Evolutionary conservation across 2,888 invertebrate species (phyloP), one percentile per base, ranked within the genome.

Genomic region (Masnerella sp.): DNA sequence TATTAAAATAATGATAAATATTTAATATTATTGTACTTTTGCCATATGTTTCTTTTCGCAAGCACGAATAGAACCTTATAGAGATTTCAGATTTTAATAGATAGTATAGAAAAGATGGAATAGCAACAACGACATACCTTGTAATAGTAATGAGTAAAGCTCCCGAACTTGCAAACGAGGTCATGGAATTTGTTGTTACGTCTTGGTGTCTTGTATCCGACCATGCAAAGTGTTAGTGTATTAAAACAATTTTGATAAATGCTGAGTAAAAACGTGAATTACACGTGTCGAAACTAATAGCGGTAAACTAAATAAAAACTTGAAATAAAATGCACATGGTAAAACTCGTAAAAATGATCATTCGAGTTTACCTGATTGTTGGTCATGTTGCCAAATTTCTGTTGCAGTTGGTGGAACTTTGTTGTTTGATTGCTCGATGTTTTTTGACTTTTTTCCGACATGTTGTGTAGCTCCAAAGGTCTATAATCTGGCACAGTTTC

Each of bases 401-500:
- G 92, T 84, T 94, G 94, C 77, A 95, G 89, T 80, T 94, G 93
- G 82, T 94, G 94, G 87, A 95, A 94, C 87, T 94, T 94, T 4
- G 94, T 94, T 82, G 90, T 93, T 83, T 94, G 93, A 86, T 94
- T 94, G 38, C 91, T 92, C 77, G 90, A 92, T 0, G 94, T 94
- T 84, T 94, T 94, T 80, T 92, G 92, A 52, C 89, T 92, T 82
- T 94, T 94, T 80, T 94, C 93, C 25, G 90, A 89, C 56, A 90
- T 85, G 72, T 88, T 88, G 62, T 88, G 88, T 65, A 91, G 89
- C 82, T 93, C 92, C 64, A 94, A 90, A 15, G 94, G 92, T 77
- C 96, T 90, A 88, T 96, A 96, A 89, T 96, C 96, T 38, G 95
- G 94, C 79, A 93, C 92, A 25, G 95, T 95, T 88, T 95, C 94